Evolutionary conservation across 2,113 vertebrate genomes (phyloP), one percentile per base, ranked within the genome.

Genomic region (Indri indri): DNA sequence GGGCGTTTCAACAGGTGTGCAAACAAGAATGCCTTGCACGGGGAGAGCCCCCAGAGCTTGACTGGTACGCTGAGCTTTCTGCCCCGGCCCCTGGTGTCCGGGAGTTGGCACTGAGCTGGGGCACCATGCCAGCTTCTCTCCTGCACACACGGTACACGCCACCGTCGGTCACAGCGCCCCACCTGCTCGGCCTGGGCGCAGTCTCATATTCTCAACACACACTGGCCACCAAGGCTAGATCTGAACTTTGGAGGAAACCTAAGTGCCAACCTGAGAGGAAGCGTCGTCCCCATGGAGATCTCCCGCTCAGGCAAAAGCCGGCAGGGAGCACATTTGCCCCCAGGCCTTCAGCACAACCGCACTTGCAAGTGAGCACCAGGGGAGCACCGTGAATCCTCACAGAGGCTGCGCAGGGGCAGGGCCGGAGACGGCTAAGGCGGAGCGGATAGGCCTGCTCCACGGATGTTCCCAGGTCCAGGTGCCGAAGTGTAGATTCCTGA

Each of bases 121-220:
- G 61, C 10, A 2, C 22, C 18, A 2, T 30, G 45, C 42, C 70
- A 3, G 5, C 80, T 86, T 57, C 80, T 77, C 91, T 79, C 22
- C 52, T 27, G 22, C 76, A 17, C n/a, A 13, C 14, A 0, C 3
- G 71, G n/a, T n/a, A 50, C 40, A 25, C 6, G 59, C 52, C 52
- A 12, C 59, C 40, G 6, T 2, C 9, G 32, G 30, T 54, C 40
- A n/a, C 0, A 0, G 63, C 0, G 0, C 25, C 6, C 50, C 34
- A 68, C 27, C 76, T 13, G 37, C 47, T 68, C 42, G 47, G 63
- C 37, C 65, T 66, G 2, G 10, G 2, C 5, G 14, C 61, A 27
- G 45, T 11, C 40, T 18, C 1, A 5, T 34, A 6, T 22, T 32
- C 12, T 23, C 63, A 6, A 32, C 54, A 61, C 45, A 11, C 6